A percentile compares a stretch with the other conserved stretches of the same genome.
Evolutionary conservation across 2,797 vertebrate species (phyloP).

Genomic region (Darevskia nairensis): DNA sequence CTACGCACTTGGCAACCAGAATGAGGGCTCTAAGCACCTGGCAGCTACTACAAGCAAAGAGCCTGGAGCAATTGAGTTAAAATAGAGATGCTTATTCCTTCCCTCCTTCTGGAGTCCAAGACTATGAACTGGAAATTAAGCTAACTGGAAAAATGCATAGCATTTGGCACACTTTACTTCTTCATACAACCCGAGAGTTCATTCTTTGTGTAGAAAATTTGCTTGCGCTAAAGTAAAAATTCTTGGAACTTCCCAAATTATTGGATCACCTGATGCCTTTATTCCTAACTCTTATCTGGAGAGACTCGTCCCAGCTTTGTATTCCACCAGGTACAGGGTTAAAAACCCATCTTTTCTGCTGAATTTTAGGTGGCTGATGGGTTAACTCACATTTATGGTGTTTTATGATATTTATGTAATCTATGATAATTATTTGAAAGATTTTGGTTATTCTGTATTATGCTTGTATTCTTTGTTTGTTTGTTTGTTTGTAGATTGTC

Average conservation of each 20-base stretch:
- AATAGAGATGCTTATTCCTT: not conserved
- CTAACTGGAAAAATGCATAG: not conserved
- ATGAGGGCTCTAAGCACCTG: constrained; percentile 61
- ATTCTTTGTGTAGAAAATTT: not conserved
- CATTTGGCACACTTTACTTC: not conserved
- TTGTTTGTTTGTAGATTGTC: no score
- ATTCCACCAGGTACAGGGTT: no score
- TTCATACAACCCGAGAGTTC: not conserved
- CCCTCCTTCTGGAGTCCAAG: not conserved
- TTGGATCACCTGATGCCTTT: not conserved
- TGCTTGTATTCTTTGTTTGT: no score
- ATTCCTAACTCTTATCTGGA: not conserved
- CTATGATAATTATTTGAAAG: no score
- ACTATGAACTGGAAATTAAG: not conserved
- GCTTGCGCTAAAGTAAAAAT: not conserved
- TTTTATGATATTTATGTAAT: no score
- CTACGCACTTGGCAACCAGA: constrained; percentile 64
- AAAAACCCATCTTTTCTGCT: no score
- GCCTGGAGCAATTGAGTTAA: constrained; percentile 48
- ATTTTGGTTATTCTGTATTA: no score
- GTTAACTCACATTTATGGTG: no score
- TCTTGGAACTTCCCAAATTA: not conserved
- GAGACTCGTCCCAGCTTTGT: not conserved
- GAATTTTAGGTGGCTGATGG: no score
- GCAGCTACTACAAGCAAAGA: constrained; percentile 53